Base-by-base conservation (phyloP, 2,888 invertebrate genomes). In the Acrobasis consociella region DNA sequence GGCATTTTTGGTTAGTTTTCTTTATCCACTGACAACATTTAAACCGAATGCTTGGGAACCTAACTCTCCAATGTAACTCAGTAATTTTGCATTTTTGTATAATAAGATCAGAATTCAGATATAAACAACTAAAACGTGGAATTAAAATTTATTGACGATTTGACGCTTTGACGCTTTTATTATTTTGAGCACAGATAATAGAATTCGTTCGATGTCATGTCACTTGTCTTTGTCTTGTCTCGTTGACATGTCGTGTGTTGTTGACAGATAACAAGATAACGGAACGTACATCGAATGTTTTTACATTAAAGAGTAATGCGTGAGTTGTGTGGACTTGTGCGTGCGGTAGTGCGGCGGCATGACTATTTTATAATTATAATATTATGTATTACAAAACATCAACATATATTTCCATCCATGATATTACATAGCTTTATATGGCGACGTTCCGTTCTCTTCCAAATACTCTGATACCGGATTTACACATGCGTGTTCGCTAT, bases 1-100 rank as follows among this genome's bases (percentile, higher is more conserved):
- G 91, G 90, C 93, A 93, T 93, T 82, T 87, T 86, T 86, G 85
- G 84, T 83, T 82, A 83, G 73, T 75, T 78, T 75, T 76, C 67
- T 74, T 69, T 72, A 67, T 74, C 72, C 77, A 78, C 77, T 76
- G 73, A 66, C 67, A 76, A 72, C 78, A 80, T 78, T 66, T 70
- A 78, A 66, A 74, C 68, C 72, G 66, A 68, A 73, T 68, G 62
- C 62, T 64, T 69, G 66, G 70, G 72, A 69, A 65, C 69, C 62
- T 69, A 75, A 72, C 66, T 69, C 68, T 65, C 65, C 62, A 67
- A 69, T 71, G 73, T 72, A 71, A 87, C 84, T 87, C 73, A 83
- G 70, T 74, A 78, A 87, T 87, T 88, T 86, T 76, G 70, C 89
- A 89, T 89, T 81, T 77, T 85, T 76, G 63, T 75, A 74, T 72